phyloP scores from a whole-genome alignment of 2,888 invertebrate species.

The Fabriciana adippe region DNA sequence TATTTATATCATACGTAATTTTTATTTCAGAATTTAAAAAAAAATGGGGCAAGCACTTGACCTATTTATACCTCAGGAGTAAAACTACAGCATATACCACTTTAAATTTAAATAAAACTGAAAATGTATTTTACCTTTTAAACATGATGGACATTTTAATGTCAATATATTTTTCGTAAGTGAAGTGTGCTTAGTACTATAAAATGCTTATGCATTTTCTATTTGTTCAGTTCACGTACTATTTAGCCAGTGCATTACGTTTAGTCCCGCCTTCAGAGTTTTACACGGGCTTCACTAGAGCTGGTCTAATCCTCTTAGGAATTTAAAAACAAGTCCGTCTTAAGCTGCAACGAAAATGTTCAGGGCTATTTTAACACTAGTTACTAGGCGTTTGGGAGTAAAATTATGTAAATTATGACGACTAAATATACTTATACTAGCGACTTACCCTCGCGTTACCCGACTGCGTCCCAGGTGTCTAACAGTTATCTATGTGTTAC shows the following conservation, averaged over 20 bases:
- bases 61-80: background rate
- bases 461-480: too few relatives aligned
- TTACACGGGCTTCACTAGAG: slow-evolving; percentile 13
- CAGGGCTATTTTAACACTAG: background rate
- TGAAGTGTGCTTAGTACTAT: background rate
- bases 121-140: background rate
- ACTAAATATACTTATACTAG: too few relatives aligned
- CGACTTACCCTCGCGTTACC: too few relatives aligned
- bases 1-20: background rate
- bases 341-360: slow-evolving; percentile 11
- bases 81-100: background rate
- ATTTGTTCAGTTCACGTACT: slow-evolving; percentile 19
- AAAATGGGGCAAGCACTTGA: background rate
- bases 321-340: slow-evolving; percentile 21
- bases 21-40: background rate
- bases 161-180: background rate
- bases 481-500: too few relatives aligned
- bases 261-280: slow-evolving; percentile 11
- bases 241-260: slow-evolving; percentile 16
- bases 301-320: slow-evolving; percentile 22
- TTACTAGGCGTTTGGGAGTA: background rate
- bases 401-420: too few relatives aligned
- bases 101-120: slow-evolving; percentile 2
- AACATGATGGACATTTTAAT: background rate
- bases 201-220: slow-evolving; percentile 6